Base-by-base conservation (phyloP, 2,888 invertebrate species). In the Cantharis nigra region DNA sequence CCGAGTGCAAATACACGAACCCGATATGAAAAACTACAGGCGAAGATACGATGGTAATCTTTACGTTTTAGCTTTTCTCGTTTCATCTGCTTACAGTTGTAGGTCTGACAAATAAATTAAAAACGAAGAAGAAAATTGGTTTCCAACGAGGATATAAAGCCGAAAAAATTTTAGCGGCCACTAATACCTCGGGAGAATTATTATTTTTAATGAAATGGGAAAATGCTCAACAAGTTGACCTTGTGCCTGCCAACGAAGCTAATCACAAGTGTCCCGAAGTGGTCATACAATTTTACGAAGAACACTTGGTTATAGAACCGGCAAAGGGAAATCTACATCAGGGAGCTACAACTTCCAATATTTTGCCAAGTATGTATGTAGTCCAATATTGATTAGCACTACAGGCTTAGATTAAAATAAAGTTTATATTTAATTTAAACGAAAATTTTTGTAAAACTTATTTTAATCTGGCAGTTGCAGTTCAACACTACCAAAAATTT, bases 91-190 rank as follows among this genome's bases (percentile, higher is more conserved):
- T 26, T 28, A 14, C 2, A 20, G 14, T 28, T 28, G 0, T 23
- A 69, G 26, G 33, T 72, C 7, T 63, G 9, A 64, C 30, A 7
- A 63, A 28, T 30, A 16, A 28, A n/a, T 5, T 20, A 3, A 67
- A 67, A 63, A 91, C 91, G 79, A 91, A 91, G 83, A 92, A 91
- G 83, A 87, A 90, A 0, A 90, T 92, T 75, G 96, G 96, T 0
- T 97, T 96, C 86, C 96, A 96, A 82, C 90, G 95, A 75, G 94
- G 94, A 0, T 87, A 96, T 18, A 94, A 95, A 82, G 95, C 97
- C 1, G 96, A 97, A 81, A 94, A 94, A 88, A 96, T 97, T 80
- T 94, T 96, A 84, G 95, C 98, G 72, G 98, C 98, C 2, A 98
- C 98, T 62, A 97, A 98, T 87, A 96, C 96, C 78, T 95, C 95